Evolutionary conservation across 1,140 invertebrate species (phyloP).

Genomic region (Rhagoletis zephyria): DNA sequence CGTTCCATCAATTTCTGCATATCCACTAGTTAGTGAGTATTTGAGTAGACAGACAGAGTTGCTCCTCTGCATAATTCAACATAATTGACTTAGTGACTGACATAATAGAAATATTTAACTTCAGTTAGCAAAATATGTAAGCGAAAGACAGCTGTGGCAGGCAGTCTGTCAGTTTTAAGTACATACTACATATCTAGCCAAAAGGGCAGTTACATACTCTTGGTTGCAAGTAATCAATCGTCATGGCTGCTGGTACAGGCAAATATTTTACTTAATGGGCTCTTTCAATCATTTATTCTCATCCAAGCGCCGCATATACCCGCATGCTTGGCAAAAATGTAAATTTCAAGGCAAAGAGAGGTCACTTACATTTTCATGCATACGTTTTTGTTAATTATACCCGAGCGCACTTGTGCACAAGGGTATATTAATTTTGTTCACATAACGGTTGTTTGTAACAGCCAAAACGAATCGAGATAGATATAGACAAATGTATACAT

Average conservation of each 20-base stretch:
- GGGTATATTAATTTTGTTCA: too few relatives aligned
- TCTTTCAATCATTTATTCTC: not conserved
- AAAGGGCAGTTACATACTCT: not conserved
- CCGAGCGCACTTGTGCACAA: too few relatives aligned
- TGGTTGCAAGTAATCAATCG: not conserved
- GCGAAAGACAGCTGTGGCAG: not conserved
- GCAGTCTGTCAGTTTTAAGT: not conserved
- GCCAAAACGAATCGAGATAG: too few relatives aligned
- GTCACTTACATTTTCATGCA: not conserved
- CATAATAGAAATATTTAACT: slow-evolving; percentile 17
- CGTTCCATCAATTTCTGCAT: too few relatives aligned
- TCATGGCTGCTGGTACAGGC: not conserved
- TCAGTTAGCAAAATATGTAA: not conserved
- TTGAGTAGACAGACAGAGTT: not conserved
- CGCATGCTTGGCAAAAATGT: not conserved
- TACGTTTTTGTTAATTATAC: too few relatives aligned
- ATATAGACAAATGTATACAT: too few relatives aligned
- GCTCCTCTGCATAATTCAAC: slow-evolving; percentile 21
- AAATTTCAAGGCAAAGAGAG: not conserved
- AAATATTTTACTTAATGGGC: not conserved
- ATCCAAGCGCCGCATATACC: not conserved
- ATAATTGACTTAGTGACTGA: slow-evolving; percentile 47
- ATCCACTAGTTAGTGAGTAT: too few relatives aligned
- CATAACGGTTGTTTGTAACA: too few relatives aligned
- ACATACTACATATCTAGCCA: not conserved